Evolutionary conservation across 2,797 vertebrate species (phyloP).

Genomic region (Mus spretus): DNA sequence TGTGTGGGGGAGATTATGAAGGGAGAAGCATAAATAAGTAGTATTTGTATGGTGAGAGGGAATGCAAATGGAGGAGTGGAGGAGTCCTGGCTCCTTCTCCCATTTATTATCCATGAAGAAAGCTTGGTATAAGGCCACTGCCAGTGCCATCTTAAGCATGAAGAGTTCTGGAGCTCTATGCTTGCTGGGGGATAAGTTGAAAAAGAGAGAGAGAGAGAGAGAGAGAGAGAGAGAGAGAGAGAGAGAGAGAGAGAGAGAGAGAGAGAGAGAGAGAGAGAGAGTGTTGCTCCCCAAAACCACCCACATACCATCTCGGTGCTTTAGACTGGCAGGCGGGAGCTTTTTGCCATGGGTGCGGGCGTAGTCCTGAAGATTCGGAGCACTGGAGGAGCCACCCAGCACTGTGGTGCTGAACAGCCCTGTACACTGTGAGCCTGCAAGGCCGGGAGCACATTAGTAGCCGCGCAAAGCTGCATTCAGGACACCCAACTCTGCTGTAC

Average conservation of each 20-base stretch:
- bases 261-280: no score
- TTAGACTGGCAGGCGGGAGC: constrained; percentile 96
- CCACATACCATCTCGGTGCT: constrained; percentile 99
- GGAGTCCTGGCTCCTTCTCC: constrained; percentile 67
- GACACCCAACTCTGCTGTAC: constrained; percentile 65
- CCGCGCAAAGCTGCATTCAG: constrained; percentile 86
- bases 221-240: constrained; percentile 40
- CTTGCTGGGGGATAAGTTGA: constrained; percentile 38
- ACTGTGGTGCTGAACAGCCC: constrained; percentile 99
- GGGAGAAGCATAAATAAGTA: constrained; percentile 81
- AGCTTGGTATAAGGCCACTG: constrained; percentile 48
- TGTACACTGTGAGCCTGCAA: constrained; percentile 98
- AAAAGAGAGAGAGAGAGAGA: constrained; percentile 61
- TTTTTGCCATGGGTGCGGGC: constrained; percentile 99
- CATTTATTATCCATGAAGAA: constrained; percentile 63
- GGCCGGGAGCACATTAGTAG: constrained; percentile 92
- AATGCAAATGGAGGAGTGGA: constrained; percentile 78
- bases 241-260: background rate
- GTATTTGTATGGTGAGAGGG: constrained; percentile 69
- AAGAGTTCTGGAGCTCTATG: constrained; percentile 69
- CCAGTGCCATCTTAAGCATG: constrained; percentile 54
- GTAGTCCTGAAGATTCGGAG: constrained; percentile 99
- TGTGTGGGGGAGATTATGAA: constrained; percentile 80
- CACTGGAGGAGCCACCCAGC: constrained; percentile 99
- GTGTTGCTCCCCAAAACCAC: constrained; percentile 76